phyloP scores from a whole-genome alignment of 2,888 invertebrate genomes.

The Acanthosepion pharaonis region DNA sequence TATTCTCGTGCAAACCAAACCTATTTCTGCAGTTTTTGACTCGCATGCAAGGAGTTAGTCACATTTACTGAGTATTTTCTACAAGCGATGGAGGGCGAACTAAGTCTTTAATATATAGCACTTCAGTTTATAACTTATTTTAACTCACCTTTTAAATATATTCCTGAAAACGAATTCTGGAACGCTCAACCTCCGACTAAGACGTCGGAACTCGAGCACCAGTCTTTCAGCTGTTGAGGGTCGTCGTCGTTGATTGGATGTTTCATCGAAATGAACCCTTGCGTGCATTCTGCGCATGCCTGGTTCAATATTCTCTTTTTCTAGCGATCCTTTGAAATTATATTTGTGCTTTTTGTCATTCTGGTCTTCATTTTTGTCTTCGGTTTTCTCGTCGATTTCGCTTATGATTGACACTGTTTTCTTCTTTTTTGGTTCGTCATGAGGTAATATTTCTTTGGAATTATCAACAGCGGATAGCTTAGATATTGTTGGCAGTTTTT shows the following conservation, averaged over 20 bases:
- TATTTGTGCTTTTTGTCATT: background rate
- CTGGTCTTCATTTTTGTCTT: background rate
- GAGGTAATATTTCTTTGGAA: background rate
- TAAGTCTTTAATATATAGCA: no score
- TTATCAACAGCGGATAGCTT: background rate
- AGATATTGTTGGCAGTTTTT: background rate
- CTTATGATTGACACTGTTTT: background rate
- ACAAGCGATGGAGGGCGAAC: no score
- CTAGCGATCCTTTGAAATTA: background rate
- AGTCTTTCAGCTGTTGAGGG: slow-evolving; percentile 41
- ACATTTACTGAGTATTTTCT: no score
- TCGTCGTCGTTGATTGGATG: background rate
- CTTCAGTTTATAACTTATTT: background rate
- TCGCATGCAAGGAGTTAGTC: no score
- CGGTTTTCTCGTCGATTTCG: background rate
- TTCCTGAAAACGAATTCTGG: slow-evolving; percentile 40
- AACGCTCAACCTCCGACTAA: slow-evolving; percentile 38
- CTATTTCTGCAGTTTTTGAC: no score
- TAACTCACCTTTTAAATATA: slow-evolving; percentile 42
- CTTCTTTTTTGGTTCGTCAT: background rate
- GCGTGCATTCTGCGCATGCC: background rate
- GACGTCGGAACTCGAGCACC: slow-evolving; percentile 36
- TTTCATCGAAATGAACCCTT: slow-evolving; percentile 21
- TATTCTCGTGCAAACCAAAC: no score
- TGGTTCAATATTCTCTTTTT: background rate